A percentile compares a stretch with the other conserved stretches of the same genome.
These are phyloP conservation scores for Phenganax marumi DNA, from an alignment of 92 coral and sea anemone species.

Conservation along the genomic window DNA sequence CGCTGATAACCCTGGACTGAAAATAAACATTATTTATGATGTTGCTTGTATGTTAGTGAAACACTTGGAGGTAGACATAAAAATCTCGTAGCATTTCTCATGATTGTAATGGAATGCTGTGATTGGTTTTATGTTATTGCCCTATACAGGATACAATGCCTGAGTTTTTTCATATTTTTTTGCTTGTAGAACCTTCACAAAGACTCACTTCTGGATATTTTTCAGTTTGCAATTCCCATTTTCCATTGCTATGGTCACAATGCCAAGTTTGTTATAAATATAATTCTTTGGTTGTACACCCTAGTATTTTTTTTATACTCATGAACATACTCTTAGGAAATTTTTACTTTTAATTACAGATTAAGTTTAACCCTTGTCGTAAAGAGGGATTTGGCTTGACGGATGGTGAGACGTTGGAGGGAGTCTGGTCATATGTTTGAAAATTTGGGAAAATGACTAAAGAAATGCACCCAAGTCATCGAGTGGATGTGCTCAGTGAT, in stretches of 20 bases:
- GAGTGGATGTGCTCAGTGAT: not conserved
- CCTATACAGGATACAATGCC: not conserved
- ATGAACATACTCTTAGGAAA: no score
- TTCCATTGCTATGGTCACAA: slow-evolving; percentile 37
- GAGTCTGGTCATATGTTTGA: not conserved
- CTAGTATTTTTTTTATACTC: no score
- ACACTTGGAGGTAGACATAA: slow-evolving; percentile 18
- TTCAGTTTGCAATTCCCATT: slow-evolving; percentile 34
- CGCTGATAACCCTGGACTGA: slow-evolving; percentile 29
- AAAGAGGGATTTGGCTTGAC: not conserved
- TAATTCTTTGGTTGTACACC: not conserved
- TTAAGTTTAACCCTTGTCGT: not conserved
- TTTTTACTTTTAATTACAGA: not conserved
- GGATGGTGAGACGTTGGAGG: not conserved
- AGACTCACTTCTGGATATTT: slow-evolving; percentile 11
- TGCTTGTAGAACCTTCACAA: slow-evolving; percentile 23
- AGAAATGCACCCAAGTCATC: not conserved
- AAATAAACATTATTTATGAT: slow-evolving; percentile 12
- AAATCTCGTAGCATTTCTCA: not conserved
- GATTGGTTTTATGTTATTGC: not conserved
- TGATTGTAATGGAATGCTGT: not conserved
- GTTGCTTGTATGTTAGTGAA: not conserved
- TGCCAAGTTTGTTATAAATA: slow-evolving; percentile 28
- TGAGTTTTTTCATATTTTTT: slow-evolving; percentile 7
- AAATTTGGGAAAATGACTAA: slow-evolving; percentile 13